Conservation (phyloP, 2,797 vertebrate genomes). For the Takifugu rubripes region DNA sequence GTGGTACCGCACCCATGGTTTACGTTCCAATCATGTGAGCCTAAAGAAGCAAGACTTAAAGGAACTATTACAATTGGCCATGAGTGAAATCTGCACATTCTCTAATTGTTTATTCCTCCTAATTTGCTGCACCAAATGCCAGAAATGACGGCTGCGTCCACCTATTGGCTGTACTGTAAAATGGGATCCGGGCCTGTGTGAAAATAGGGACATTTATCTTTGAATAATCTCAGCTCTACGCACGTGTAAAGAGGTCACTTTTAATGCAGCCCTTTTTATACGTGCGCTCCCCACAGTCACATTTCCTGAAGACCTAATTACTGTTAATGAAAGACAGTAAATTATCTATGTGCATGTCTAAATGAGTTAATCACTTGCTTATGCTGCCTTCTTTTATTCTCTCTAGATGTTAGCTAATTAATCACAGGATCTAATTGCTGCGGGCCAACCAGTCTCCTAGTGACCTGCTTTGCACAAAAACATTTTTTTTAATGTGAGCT, state of each 20-base stretch:
- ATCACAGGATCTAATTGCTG: conserved; percentile 46
- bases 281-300: conserved; percentile 9
- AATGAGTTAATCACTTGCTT: conserved; percentile 50
- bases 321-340: conserved; percentile 44
- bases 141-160: no score
- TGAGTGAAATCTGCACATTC: no score
- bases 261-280: conserved; percentile 4
- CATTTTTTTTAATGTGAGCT: conserved; percentile 31
- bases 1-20: no score
- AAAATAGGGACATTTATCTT: conserved; percentile 11
- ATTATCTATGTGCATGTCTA: conserved; percentile 44
- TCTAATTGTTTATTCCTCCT: no score
- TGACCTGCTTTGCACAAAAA: conserved; percentile 39
- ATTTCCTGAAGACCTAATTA: conserved; percentile 47
- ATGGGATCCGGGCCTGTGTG: no score
- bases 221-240: conserved; percentile 4
- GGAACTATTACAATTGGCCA: no score
- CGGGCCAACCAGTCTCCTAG: conserved; percentile 32
- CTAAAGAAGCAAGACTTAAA: no score
- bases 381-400: conserved; percentile 45
- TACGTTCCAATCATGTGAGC: no score
- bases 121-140: no score
- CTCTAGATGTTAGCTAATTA: conserved; percentile 57
- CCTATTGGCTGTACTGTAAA: no score
- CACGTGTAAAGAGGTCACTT: conserved; percentile 29